Evolutionary conservation across 2,888 invertebrate species (phyloP).

Genomic region (Meliscaeva auricollis): DNA sequence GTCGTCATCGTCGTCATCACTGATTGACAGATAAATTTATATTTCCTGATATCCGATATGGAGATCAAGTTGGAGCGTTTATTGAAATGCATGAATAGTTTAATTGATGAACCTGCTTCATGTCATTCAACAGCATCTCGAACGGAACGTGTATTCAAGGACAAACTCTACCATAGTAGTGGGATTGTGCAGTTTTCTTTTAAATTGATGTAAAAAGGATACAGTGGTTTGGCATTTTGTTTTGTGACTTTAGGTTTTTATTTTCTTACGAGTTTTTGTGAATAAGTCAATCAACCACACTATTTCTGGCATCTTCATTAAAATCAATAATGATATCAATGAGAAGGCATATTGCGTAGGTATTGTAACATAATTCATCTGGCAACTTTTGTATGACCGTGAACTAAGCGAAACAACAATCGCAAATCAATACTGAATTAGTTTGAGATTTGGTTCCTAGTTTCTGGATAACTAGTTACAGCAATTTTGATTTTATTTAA

Average conservation of each 20-base stretch:
- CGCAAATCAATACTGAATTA: no score
- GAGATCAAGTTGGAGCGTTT: slow-evolving; percentile 43
- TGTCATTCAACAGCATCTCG: slow-evolving; percentile 23
- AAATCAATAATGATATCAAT: slow-evolving; percentile 36
- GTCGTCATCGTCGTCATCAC: background rate
- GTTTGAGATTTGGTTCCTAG: no score
- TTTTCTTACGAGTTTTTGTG: slow-evolving; percentile 17
- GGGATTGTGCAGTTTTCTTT: no score
- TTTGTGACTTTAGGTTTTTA: background rate
- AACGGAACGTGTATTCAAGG: slow-evolving; percentile 36
- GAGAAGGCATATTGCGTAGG: slow-evolving; percentile 1
- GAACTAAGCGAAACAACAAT: no score
- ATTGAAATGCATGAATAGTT: slow-evolving; percentile 68
- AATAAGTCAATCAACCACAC: slow-evolving; percentile 59
- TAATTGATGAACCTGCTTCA: slow-evolving; percentile 58
- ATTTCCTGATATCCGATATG: slow-evolving; percentile 56
- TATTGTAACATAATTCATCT: no score
- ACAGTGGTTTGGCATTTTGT: slow-evolving; percentile 27
- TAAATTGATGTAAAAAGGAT: slow-evolving; percentile 2
- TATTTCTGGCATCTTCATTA: slow-evolving; percentile 38
- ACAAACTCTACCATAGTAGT: slow-evolving; percentile 2
- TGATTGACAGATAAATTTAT: slow-evolving; percentile 72
- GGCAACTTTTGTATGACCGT: no score
- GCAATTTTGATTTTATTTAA: no score
- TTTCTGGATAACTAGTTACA: no score